Percentiles rank a stretch among this genome's conserved stretches.
These are phyloP conservation scores for Paratilapia polleni DNA, from an alignment of 2,113 vertebrate species.

Conservation along the genomic window DNA sequence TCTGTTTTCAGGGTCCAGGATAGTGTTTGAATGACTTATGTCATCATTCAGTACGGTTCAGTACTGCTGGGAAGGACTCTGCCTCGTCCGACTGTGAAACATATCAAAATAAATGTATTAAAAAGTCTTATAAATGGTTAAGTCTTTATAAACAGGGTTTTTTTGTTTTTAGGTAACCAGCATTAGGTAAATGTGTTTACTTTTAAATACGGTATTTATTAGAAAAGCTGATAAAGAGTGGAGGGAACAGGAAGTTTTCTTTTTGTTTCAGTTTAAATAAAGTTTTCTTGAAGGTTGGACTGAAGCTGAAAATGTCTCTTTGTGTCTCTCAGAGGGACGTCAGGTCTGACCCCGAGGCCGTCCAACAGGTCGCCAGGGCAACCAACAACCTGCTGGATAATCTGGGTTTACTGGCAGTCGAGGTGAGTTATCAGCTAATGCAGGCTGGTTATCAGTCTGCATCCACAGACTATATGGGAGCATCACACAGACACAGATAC, in stretches of 20 bases:
- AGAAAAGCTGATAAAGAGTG: too few species aligned
- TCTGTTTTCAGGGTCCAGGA: not conserved
- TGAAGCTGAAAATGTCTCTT: conserved; percentile 3
- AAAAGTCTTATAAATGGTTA: too few species aligned
- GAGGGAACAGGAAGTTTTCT: too few species aligned
- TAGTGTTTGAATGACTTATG: not conserved
- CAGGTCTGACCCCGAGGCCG: conserved; percentile 76
- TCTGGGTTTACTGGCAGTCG: conserved; percentile 82
- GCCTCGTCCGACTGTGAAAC: not conserved
- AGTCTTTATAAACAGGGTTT: too few species aligned
- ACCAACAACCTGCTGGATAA: conserved; percentile 82
- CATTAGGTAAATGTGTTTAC: too few species aligned
- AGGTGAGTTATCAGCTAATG: conserved; percentile 77
- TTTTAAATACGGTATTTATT: too few species aligned
- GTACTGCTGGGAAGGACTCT: not conserved
- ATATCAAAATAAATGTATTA: not conserved
- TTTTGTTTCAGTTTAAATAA: too few species aligned
- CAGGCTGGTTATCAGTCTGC: not conserved
- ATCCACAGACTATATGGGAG: too few species aligned
- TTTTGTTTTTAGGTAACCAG: not conserved
- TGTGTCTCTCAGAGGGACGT: conserved; percentile 75
- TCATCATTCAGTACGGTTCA: not conserved
- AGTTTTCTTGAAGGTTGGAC: not conserved
- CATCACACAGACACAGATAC: too few species aligned
- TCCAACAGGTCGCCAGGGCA: conserved; percentile 79